Evolutionary conservation across 2,888 invertebrate species (phyloP).

Genomic region (Iphiclides podalirius): DNA sequence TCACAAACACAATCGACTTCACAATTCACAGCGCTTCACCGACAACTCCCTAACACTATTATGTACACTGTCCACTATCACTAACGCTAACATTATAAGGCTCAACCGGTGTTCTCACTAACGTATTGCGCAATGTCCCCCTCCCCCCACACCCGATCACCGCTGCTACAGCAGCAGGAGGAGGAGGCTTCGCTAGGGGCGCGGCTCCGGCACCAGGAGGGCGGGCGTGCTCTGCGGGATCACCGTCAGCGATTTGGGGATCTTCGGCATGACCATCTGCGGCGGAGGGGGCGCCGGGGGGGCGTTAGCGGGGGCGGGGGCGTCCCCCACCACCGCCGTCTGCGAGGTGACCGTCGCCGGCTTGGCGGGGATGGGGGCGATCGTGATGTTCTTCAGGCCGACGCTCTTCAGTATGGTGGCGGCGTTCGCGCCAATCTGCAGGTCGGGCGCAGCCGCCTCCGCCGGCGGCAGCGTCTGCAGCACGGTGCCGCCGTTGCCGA

Average conservation of each 20-base stretch:
- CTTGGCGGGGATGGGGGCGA: constrained; percentile 67
- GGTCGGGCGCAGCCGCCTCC: constrained; percentile 39
- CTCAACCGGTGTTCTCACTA: constrained; percentile 60
- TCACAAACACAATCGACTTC: not conserved
- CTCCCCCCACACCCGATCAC: too few species aligned
- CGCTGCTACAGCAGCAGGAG: constrained; percentile 56
- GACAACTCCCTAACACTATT: constrained; percentile 53
- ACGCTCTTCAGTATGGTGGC: constrained; percentile 72
- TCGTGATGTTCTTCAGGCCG: constrained; percentile 72
- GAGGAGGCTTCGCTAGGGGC: constrained; percentile 66
- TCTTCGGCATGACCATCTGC: constrained; percentile 85
- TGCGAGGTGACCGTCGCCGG: constrained; percentile 64
- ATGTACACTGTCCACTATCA: constrained; percentile 70
- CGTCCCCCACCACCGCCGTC: constrained; percentile 6
- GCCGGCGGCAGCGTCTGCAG: constrained; percentile 50
- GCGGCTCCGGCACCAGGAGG: constrained; percentile 29
- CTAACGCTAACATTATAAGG: constrained; percentile 62
- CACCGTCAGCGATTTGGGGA: constrained; percentile 90
- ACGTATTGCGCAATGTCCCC: constrained; percentile 22
- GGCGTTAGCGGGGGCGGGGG: constrained; percentile 50
- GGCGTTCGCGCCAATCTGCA: constrained; percentile 56
- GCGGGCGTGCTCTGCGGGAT: constrained; percentile 82
- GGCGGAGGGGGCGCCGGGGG: constrained; percentile 56
- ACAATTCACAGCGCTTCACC: constrained; percentile 58
- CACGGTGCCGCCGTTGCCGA: constrained; percentile 64